Percentiles rank a stretch among this genome's conserved stretches.
phyloP scores from a whole-genome alignment of 2,113 vertebrate species.

The Cryptomyrus ogoouensis region DNA sequence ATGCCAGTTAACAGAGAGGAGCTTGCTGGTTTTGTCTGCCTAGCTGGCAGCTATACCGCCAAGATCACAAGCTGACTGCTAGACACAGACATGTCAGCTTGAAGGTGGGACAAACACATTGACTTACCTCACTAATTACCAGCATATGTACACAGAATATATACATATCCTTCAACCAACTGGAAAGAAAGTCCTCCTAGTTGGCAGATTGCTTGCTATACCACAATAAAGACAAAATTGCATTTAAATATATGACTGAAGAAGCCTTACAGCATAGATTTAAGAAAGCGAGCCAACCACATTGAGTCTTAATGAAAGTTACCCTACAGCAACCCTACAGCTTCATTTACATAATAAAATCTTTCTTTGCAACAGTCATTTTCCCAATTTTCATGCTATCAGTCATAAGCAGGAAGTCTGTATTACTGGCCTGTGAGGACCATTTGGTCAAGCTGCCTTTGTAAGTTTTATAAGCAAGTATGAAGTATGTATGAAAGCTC shows the following conservation, averaged over 20 bases:
- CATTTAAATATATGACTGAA: conserved; percentile 5
- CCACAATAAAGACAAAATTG: neutral
- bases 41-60: neutral
- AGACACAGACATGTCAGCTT: neutral
- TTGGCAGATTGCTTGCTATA: neutral
- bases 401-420: neutral
- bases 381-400: neutral
- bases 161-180: neutral
- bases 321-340: conserved; percentile 10
- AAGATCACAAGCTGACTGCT: neutral
- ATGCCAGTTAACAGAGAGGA: neutral
- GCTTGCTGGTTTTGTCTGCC: neutral
- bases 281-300: neutral
- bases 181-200: conserved; percentile 4
- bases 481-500: neutral
- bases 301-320: neutral
- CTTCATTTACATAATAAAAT: conserved; percentile 15
- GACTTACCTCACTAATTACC: neutral
- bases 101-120: neutral
- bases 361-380: neutral
- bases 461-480: neutral
- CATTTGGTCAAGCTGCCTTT: neutral
- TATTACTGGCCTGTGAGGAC: neutral
- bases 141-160: neutral
- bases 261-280: neutral